These are phyloP conservation scores for Meta bourneti DNA, from an alignment of 2,888 invertebrate genomes.

Conservation along the genomic window DNA sequence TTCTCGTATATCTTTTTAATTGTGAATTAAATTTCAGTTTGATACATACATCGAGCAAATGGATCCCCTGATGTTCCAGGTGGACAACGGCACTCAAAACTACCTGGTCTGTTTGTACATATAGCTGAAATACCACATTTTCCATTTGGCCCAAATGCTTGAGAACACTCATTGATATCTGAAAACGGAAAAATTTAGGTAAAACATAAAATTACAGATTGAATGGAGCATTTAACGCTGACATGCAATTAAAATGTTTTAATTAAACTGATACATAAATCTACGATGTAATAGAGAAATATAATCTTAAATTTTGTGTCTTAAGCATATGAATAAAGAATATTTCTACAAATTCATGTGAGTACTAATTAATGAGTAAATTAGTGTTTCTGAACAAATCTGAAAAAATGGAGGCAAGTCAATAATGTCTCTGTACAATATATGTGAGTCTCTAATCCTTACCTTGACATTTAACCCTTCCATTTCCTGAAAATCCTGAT, in stretches of 20 bases:
- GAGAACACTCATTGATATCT: slow-evolving; percentile 78
- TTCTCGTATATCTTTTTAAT: too few relatives aligned
- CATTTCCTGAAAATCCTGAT: slow-evolving; percentile 88
- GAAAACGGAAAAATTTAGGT: slow-evolving; percentile 8
- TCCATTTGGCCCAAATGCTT: slow-evolving; percentile 78
- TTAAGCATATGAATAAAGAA: not conserved
- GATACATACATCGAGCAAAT: slow-evolving; percentile 81
- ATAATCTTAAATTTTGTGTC: not conserved
- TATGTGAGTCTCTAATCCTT: not conserved
- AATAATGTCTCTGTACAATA: too few relatives aligned
- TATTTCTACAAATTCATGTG: not conserved
- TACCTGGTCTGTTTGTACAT: slow-evolving; percentile 90
- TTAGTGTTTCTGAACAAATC: too few relatives aligned
- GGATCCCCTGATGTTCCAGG: slow-evolving; percentile 82
- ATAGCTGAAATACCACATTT: slow-evolving; percentile 88
- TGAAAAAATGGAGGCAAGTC: too few relatives aligned
- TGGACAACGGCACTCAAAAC: slow-evolving; percentile 92
- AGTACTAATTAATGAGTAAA: not conserved
- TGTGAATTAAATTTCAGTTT: not conserved
- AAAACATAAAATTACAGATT: not conserved
- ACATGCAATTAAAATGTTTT: not conserved
- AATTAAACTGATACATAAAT: not conserved
- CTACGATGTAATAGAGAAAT: not conserved
- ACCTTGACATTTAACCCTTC: slow-evolving; percentile 88
- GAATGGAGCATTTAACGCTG: too few relatives aligned